These are phyloP conservation scores for Illadopsis cleaveri DNA, from an alignment of 2,113 vertebrate species.

Conservation along the genomic window DNA sequence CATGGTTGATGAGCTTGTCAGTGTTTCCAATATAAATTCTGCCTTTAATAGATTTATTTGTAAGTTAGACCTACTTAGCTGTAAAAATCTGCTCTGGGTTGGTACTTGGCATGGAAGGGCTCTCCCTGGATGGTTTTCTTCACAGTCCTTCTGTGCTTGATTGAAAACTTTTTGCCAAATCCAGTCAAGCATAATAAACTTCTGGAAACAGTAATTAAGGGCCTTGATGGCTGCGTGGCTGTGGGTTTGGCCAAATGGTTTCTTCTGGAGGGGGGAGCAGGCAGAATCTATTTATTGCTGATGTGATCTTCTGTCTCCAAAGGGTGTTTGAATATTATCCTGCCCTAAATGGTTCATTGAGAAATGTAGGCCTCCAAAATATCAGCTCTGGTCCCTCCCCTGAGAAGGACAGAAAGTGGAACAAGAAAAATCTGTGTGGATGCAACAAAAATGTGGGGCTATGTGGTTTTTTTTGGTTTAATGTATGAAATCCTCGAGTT, in stretches of 20 bases:
- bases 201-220: constrained; percentile 10
- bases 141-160: constrained; percentile 1
- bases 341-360: background rate
- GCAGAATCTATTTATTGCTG: background rate
- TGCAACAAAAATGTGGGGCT: background rate
- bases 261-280: background rate
- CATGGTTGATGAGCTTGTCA: background rate
- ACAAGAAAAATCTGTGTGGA: background rate
- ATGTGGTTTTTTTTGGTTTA: background rate
- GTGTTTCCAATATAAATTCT: constrained; percentile 32
- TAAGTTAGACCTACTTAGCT: constrained; percentile 4
- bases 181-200: constrained; percentile 17
- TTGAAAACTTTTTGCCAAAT: constrained; percentile 32
- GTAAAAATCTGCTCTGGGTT: constrained; percentile 7
- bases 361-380: background rate
- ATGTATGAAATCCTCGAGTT: background rate
- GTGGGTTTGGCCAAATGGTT: background rate
- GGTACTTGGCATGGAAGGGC: background rate
- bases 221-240: background rate
- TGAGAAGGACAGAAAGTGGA: background rate
- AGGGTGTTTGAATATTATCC: background rate
- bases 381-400: background rate
- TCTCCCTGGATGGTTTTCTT: constrained; percentile 17
- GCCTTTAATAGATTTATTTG: constrained; percentile 21
- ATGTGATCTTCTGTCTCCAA: background rate